phyloP scores from a whole-genome alignment of 2,113 vertebrate genomes.

The Engystomops pustulosus region DNA sequence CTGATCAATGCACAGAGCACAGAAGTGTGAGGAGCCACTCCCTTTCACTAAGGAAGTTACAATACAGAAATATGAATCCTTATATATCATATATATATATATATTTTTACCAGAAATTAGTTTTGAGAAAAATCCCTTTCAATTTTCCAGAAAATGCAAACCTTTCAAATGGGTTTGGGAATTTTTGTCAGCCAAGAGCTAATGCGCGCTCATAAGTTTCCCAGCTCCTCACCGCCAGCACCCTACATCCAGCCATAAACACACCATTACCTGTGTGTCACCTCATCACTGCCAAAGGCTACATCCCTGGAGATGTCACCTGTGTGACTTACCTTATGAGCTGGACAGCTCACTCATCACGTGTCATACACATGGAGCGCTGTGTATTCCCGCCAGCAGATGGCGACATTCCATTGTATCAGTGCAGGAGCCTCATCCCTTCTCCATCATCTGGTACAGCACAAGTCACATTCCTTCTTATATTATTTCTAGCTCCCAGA shows the following conservation, averaged over 20 bases:
- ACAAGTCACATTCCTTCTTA: no score
- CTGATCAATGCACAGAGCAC: no score
- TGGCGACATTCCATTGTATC: slow-evolving; percentile 11
- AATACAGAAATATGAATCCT: no score
- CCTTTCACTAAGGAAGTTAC: no score
- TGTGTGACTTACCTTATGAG: slow-evolving; percentile 13
- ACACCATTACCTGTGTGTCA: slow-evolving; percentile 37
- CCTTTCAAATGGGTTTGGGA: not conserved
- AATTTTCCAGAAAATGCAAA: not conserved
- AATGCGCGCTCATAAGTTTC: slow-evolving; percentile 34
- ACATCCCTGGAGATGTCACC: slow-evolving; percentile 30
- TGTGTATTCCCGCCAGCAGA: not conserved
- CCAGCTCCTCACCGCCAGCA: slow-evolving; percentile 18
- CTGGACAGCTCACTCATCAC: not conserved
- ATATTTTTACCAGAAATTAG: no score
- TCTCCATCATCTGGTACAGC: not conserved
- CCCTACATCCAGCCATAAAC: slow-evolving; percentile 46
- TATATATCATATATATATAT: no score
- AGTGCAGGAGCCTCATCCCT: not conserved
- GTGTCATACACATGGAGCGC: not conserved
- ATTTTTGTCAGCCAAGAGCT: slow-evolving; percentile 14
- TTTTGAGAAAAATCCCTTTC: no score
- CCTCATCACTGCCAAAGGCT: slow-evolving; percentile 30
- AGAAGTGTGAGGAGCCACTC: no score
- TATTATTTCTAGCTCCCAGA: no score